A percentile compares a stretch with the other conserved stretches of the same genome.
These are phyloP conservation scores for Drosophila merina DNA, from an alignment of 2,888 invertebrate species.

Conservation along the genomic window DNA sequence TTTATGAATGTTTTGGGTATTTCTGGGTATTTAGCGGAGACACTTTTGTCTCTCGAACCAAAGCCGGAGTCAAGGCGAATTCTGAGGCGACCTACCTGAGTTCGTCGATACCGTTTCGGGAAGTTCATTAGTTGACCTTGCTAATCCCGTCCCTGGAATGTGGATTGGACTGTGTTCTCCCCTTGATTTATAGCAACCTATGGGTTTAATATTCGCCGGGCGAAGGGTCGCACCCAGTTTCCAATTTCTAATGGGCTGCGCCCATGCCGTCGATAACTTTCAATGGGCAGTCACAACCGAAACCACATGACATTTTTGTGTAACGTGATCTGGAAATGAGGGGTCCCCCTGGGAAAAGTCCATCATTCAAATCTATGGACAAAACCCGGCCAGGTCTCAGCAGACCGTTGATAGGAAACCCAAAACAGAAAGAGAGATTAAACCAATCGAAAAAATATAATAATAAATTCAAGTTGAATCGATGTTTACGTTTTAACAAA, in stretches of 20 bases:
- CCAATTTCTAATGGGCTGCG: constrained; percentile 51
- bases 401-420: constrained; percentile 18
- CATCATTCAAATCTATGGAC: constrained; percentile 38
- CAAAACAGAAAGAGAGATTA: constrained; percentile 4
- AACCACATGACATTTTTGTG: constrained; percentile 60
- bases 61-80: constrained; percentile 71
- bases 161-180: constrained; percentile 9
- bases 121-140: constrained; percentile 59
- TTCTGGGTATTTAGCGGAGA: constrained; percentile 43
- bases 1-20: constrained; percentile 17
- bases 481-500: constrained; percentile 27
- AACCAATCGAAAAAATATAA: not conserved
- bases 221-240: constrained; percentile 59
- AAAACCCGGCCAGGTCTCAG: constrained; percentile 33
- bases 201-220: constrained; percentile 17
- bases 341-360: constrained; percentile 49
- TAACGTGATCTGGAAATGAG: constrained; percentile 52
- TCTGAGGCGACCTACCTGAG: constrained; percentile 58
- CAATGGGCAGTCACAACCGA: constrained; percentile 48
- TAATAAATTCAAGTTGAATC: constrained; percentile 25
- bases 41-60: constrained; percentile 28
- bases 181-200: not conserved
- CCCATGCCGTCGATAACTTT: constrained; percentile 60
- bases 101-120: constrained; percentile 23
- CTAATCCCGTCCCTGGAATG: constrained; percentile 6